Percentiles rank a stretch among this genome's conserved stretches.
Conservation (phyloP, 2,797 vertebrate species). For the Adelosebastes latens region DNA sequence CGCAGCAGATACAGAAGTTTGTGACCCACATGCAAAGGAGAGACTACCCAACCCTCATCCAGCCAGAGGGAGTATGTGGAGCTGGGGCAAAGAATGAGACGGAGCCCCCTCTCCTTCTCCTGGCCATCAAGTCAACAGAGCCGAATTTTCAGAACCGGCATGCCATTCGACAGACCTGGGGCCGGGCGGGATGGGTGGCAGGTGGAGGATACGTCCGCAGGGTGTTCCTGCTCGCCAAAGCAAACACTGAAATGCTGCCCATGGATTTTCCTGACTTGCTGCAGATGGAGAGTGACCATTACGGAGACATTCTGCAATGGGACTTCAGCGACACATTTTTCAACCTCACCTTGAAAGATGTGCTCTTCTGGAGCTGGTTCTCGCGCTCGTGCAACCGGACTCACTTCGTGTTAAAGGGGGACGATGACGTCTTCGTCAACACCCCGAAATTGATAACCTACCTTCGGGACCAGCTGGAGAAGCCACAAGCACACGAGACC, state of each 20-base stretch:
- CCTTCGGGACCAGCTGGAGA: slow-evolving; percentile 54
- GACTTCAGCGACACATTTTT: slow-evolving; percentile 83
- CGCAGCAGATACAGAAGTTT: slow-evolving; percentile 65
- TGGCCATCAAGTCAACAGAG: slow-evolving; percentile 79
- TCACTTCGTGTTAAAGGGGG: slow-evolving; percentile 82
- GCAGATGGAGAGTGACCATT: slow-evolving; percentile 38
- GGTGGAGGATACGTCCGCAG: slow-evolving; percentile 72
- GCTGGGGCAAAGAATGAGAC: slow-evolving; percentile 22
- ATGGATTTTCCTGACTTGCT: slow-evolving; percentile 37
- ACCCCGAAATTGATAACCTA: slow-evolving; percentile 73
- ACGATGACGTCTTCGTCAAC: slow-evolving; percentile 83
- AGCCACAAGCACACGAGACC: neutral
- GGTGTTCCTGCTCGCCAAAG: slow-evolving; percentile 81
- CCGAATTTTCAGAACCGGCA: slow-evolving; percentile 74
- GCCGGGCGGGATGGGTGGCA: slow-evolving; percentile 63
- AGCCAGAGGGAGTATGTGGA: slow-evolving; percentile 66
- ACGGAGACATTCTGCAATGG: slow-evolving; percentile 83
- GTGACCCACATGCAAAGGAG: slow-evolving; percentile 72
- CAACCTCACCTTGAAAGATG: slow-evolving; percentile 84
- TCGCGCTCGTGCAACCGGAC: slow-evolving; percentile 48
- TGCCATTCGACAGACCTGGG: slow-evolving; percentile 83
- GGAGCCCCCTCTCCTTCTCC: slow-evolving; percentile 68
- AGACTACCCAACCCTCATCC: slow-evolving; percentile 68
- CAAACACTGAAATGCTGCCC: neutral
- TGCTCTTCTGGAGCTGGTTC: slow-evolving; percentile 85